These are phyloP conservation scores for Narcine bancroftii DNA, from an alignment of 2,113 vertebrate genomes.

Conservation along the genomic window DNA sequence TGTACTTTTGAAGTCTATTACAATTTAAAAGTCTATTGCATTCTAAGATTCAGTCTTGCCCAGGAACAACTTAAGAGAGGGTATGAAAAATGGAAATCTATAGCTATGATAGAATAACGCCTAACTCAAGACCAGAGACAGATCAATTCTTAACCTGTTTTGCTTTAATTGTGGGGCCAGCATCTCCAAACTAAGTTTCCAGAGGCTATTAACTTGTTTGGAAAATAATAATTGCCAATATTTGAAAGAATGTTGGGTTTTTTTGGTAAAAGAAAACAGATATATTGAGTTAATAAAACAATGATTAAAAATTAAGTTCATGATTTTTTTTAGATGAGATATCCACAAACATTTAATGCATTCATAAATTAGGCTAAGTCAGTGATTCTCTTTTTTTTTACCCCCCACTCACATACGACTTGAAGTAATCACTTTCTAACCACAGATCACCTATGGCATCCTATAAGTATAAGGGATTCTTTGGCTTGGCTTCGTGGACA, in stretches of 20 bases:
- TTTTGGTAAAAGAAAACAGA: neutral
- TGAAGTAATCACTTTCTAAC: no score
- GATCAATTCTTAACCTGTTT: neutral
- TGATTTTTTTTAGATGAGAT: neutral
- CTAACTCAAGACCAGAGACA: neutral
- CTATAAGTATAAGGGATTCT: no score
- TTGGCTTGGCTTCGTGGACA: no score
- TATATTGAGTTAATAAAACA: neutral
- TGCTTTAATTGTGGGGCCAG: neutral
- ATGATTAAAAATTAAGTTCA: neutral
- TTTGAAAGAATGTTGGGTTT: neutral
- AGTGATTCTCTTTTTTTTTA: no score
- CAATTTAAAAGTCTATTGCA: no score
- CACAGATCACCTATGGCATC: no score
- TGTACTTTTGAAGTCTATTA: neutral
- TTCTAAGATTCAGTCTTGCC: neutral
- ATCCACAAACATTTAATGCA: neutral
- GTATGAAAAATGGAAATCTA: neutral
- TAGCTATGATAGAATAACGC: neutral
- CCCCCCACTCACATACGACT: no score
- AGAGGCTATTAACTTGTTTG: neutral
- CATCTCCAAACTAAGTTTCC: neutral
- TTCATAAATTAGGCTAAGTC: no score
- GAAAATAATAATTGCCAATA: neutral
- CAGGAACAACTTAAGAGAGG: neutral